Evolutionary conservation across 2,888 invertebrate species (phyloP).

Genomic region (Xestoiulus laeticollis): DNA sequence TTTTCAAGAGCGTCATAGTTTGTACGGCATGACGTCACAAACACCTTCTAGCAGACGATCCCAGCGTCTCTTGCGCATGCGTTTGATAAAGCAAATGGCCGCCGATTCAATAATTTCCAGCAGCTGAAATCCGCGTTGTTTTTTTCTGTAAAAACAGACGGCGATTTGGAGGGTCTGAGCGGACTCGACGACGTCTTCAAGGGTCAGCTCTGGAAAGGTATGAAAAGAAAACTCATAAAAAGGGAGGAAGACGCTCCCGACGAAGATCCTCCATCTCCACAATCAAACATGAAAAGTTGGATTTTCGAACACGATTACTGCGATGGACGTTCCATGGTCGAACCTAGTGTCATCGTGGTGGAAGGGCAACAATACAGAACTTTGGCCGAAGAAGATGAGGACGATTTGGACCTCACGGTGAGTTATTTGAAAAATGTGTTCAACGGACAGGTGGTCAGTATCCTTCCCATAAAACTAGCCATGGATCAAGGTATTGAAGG

Average conservation of each 20-base stretch:
- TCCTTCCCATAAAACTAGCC: no score
- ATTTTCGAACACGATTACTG: not conserved
- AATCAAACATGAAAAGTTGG: not conserved
- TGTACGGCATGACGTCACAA: no score
- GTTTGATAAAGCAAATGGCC: not conserved
- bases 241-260: not conserved
- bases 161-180: not conserved
- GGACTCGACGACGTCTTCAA: not conserved
- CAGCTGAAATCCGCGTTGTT: not conserved
- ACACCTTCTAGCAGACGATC: not conserved
- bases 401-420: slow-evolving; percentile 18
- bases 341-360: not conserved
- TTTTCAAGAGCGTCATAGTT: no score
- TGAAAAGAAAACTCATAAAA: not conserved
- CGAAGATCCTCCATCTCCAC: not conserved
- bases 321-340: not conserved
- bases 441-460: no score
- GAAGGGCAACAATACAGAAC: slow-evolving; percentile 11
- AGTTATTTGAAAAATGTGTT: not conserved
- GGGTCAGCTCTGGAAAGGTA: not conserved
- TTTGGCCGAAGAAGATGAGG: not conserved
- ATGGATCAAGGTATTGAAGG: no score
- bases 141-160: not conserved
- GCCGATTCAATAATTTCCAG: not conserved
- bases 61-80: not conserved